Percentiles rank a stretch among this genome's conserved stretches.
Evolutionary conservation across 2,797 vertebrate species (phyloP).

Genomic region (Mormyrus proboscirostris): DNA sequence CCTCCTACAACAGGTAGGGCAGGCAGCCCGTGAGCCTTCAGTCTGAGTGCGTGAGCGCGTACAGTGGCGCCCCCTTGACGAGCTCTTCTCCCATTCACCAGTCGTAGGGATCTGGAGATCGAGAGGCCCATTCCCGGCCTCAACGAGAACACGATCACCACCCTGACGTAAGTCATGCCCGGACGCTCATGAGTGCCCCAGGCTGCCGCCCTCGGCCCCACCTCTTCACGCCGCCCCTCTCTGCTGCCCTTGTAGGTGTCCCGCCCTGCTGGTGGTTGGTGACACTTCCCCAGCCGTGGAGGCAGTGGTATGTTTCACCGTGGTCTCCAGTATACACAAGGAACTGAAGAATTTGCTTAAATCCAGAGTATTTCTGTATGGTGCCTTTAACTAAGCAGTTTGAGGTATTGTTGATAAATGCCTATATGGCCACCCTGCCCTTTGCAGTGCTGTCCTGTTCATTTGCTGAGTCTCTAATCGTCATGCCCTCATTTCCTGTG

Average conservation of each 20-base stretch:
- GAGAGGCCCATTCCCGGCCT: conserved; percentile 79
- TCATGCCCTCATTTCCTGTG: not conserved
- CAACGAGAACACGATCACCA: conserved; percentile 76
- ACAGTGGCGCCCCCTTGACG: not conserved
- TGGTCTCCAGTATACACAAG: not conserved
- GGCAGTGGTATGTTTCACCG: conserved; percentile 76
- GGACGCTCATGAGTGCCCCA: not conserved
- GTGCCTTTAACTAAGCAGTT: not conserved
- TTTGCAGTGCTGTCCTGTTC: not conserved
- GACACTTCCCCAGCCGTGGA: conserved; percentile 92
- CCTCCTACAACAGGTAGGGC: conserved; percentile 72
- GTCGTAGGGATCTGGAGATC: conserved; percentile 87
- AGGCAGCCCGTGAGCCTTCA: not conserved
- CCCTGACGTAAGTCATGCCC: conserved; percentile 72
- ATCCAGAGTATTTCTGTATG: not conserved
- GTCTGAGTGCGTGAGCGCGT: not conserved
- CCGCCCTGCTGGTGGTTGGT: conserved; percentile 84
- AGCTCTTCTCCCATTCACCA: conserved; percentile 40
- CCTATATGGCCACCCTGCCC: not conserved
- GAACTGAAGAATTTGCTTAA: not conserved
- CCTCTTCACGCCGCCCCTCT: not conserved
- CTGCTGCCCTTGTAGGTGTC: conserved; percentile 65
- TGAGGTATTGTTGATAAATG: not conserved
- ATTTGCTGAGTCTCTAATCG: not conserved
- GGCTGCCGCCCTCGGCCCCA: not conserved